These are phyloP conservation scores for Passer domesticus DNA, from an alignment of 2,113 vertebrate species.

Conservation along the genomic window DNA sequence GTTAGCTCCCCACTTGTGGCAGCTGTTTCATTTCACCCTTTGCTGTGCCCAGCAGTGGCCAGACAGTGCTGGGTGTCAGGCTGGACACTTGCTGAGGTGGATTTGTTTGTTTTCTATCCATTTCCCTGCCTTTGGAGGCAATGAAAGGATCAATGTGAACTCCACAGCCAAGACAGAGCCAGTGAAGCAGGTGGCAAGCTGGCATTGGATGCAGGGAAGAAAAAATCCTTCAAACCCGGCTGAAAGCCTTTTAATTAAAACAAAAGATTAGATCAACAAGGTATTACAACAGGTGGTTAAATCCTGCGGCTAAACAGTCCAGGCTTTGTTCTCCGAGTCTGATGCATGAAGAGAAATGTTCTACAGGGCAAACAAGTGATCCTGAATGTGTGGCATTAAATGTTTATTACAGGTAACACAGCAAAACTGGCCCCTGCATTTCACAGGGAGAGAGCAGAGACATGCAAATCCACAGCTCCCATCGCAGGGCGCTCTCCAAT, in stretches of 20 bases:
- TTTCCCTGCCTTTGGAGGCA: background rate
- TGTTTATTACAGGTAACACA: background rate
- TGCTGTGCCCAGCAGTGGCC: background rate
- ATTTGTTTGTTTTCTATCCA: background rate
- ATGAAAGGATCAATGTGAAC: background rate
- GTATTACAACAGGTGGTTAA: conserved; percentile 50
- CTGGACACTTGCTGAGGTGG: background rate
- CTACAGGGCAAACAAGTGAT: conserved; percentile 2
- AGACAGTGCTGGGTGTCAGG: background rate
- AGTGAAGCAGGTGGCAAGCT: background rate
- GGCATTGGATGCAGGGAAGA: background rate
- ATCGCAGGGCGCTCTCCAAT: rapidly evolving
- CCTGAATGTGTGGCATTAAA: background rate
- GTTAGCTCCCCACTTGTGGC: background rate
- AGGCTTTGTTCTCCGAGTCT: conserved; percentile 23
- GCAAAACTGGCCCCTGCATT: background rate
- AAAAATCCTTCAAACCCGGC: conserved; percentile 5
- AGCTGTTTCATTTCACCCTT: background rate
- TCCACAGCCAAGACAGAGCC: rapidly evolving
- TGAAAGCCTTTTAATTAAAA: conserved; percentile 59
- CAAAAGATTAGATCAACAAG: conserved; percentile 30
- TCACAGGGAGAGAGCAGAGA: background rate
- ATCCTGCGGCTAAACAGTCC: conserved; percentile 33
- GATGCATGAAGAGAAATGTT: background rate
- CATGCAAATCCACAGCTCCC: background rate